These are phyloP conservation scores for Gnathonemus echidnorhynchus DNA, from an alignment of 2,113 vertebrate species.

Conservation along the genomic window DNA sequence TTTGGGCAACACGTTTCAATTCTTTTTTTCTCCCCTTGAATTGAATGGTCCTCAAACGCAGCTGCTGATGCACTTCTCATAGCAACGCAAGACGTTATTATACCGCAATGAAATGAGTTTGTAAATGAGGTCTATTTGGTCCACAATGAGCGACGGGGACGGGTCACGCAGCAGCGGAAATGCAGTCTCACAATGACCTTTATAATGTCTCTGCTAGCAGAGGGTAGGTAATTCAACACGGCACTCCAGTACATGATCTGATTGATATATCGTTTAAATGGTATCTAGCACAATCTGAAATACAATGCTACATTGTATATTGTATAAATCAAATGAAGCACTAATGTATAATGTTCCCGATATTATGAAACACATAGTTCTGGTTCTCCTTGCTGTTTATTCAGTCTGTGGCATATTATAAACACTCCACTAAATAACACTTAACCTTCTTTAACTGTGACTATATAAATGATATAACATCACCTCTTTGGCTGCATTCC, in stretches of 20 bases:
- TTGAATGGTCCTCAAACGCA: not conserved
- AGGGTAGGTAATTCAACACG: not conserved
- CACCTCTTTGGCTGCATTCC: not conserved
- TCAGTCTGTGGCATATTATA: not conserved
- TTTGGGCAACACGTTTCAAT: not conserved
- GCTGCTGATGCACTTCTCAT: not conserved
- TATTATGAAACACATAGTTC: not conserved
- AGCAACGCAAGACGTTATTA: not conserved
- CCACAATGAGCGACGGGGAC: not conserved
- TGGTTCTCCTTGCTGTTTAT: not conserved
- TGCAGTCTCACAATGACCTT: not conserved
- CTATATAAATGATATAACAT: slow-evolving; percentile 1
- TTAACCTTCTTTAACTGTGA: slow-evolving; percentile 4
- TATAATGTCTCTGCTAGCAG: not conserved
- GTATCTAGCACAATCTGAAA: not conserved
- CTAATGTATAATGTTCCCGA: not conserved
- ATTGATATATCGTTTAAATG: not conserved
- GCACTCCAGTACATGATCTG: not conserved
- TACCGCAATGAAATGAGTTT: not conserved
- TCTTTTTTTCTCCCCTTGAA: not conserved
- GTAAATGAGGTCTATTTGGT: not conserved
- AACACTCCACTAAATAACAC: not conserved
- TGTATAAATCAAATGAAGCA: not conserved
- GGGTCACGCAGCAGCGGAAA: not conserved
- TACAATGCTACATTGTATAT: not conserved